Conservation (phyloP, 1,140 invertebrate genomes). For the Asbolus verrucosus region DNA sequence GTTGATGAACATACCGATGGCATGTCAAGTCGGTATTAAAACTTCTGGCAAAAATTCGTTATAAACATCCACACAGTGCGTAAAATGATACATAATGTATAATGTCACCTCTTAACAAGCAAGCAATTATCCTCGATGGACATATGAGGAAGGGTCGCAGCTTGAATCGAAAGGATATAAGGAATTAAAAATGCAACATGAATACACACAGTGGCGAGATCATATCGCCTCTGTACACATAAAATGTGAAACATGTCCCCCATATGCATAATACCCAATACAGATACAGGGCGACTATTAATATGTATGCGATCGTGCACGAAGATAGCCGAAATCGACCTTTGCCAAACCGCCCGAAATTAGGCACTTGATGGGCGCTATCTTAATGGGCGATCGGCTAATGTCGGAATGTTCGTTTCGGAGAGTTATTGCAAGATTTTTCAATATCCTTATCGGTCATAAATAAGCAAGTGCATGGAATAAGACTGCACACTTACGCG, state of each 20-base stretch:
- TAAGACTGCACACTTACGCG: not conserved
- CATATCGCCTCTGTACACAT: constrained; percentile 48
- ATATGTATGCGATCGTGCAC: constrained; percentile 43
- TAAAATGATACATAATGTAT: constrained; percentile 16
- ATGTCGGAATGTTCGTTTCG: not conserved
- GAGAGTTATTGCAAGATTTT: constrained; percentile 17
- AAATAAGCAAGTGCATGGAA: constrained; percentile 16
- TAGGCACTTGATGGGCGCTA: not conserved
- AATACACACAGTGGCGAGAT: constrained; percentile 45
- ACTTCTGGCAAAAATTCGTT: not conserved
- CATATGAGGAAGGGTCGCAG: not conserved
- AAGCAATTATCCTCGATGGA: constrained; percentile 2
- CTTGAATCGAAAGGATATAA: constrained; percentile 35
- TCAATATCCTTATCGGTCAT: constrained; percentile 30
- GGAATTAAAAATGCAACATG: constrained; percentile 51
- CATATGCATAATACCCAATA: constrained; percentile 50
- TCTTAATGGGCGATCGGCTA: not conserved
- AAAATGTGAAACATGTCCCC: constrained; percentile 53
- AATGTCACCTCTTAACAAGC: constrained; percentile 13
- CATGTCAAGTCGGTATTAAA: too few species aligned
- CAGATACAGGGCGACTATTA: constrained; percentile 44
- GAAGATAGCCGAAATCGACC: too few species aligned
- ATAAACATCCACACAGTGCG: constrained; percentile 1
- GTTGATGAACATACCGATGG: too few species aligned
- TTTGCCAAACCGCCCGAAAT: not conserved